Evolutionary conservation across 1,140 invertebrate species (phyloP).

Genomic region (Nebria ingens): DNA sequence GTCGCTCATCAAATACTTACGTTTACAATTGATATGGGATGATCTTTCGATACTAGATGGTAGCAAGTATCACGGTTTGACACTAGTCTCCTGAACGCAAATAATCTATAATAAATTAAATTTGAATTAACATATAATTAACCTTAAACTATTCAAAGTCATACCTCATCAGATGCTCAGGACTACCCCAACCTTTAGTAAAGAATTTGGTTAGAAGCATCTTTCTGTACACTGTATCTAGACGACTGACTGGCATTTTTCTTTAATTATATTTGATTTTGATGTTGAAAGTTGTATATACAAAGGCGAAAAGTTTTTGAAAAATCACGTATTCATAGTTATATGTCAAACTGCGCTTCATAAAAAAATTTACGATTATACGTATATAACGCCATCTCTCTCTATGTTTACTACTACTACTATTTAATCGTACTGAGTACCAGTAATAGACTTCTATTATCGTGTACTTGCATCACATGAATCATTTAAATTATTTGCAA

Average conservation of each 20-base stretch:
- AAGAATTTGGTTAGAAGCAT: constrained; percentile 84
- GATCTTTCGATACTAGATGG: constrained; percentile 67
- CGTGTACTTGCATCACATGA: too few relatives aligned
- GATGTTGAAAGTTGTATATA: background rate
- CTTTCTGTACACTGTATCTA: constrained; percentile 78
- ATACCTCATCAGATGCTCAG: constrained; percentile 80
- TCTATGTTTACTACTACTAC: too few relatives aligned
- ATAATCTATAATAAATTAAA: constrained; percentile 53
- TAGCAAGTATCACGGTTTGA: constrained; percentile 73
- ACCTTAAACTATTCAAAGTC: constrained; percentile 10
- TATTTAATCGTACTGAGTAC: too few relatives aligned
- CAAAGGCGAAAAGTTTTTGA: too few relatives aligned
- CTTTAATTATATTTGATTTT: background rate
- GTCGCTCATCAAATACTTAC: constrained; percentile 38
- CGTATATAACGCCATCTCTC: too few relatives aligned
- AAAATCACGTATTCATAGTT: too few relatives aligned
- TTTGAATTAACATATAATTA: constrained; percentile 16
- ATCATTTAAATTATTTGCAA: too few relatives aligned
- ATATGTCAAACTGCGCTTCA: too few relatives aligned
- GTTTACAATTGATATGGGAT: constrained; percentile 84
- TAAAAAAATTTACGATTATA: too few relatives aligned
- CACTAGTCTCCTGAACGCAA: constrained; percentile 81
- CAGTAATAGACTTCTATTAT: too few relatives aligned
- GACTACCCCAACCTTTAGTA: constrained; percentile 86
- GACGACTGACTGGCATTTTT: constrained; percentile 54